phyloP scores from a whole-genome alignment of 2,797 vertebrate genomes.

The Cheracebus regulus region DNA sequence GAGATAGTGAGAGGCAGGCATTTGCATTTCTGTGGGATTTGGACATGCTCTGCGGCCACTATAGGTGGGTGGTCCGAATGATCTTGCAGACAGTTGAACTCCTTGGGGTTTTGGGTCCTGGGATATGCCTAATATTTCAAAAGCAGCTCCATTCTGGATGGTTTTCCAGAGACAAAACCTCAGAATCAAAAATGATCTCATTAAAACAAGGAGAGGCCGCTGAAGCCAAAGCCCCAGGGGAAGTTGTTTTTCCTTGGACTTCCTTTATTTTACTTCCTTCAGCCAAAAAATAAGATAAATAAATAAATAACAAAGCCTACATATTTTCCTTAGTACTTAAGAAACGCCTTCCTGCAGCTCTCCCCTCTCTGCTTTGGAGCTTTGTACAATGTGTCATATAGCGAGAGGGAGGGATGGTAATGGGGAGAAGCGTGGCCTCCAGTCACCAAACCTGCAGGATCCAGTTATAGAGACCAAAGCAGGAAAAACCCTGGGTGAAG shows the following conservation, averaged over 20 bases:
- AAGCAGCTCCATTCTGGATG: constrained; percentile 80
- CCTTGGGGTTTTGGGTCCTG: constrained; percentile 75
- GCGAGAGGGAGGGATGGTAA: not conserved
- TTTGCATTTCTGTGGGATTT: constrained; percentile 72
- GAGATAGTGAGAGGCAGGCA: constrained; percentile 75
- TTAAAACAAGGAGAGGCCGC: constrained; percentile 77
- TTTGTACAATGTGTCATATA: not conserved
- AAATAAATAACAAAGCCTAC: not conserved
- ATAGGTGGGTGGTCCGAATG: constrained; percentile 83
- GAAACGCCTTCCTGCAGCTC: not conserved
- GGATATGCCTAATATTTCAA: constrained; percentile 80
- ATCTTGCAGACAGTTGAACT: constrained; percentile 82
- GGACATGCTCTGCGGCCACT: constrained; percentile 68
- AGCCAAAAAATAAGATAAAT: constrained; percentile 24
- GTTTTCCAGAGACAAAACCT: constrained; percentile 81
- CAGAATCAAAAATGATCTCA: constrained; percentile 76
- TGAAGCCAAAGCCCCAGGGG: constrained; percentile 72
- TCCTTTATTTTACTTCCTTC: constrained; percentile 49
- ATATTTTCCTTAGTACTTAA: not conserved
- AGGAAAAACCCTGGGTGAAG: not conserved
- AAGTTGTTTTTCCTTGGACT: constrained; percentile 69
- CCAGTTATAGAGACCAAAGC: not conserved
- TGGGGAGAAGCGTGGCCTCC: not conserved
- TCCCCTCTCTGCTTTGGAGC: not conserved
- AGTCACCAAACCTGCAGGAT: not conserved